phyloP scores from a whole-genome alignment of 2,113 vertebrate genomes.

The Phrynosoma platyrhinos region DNA sequence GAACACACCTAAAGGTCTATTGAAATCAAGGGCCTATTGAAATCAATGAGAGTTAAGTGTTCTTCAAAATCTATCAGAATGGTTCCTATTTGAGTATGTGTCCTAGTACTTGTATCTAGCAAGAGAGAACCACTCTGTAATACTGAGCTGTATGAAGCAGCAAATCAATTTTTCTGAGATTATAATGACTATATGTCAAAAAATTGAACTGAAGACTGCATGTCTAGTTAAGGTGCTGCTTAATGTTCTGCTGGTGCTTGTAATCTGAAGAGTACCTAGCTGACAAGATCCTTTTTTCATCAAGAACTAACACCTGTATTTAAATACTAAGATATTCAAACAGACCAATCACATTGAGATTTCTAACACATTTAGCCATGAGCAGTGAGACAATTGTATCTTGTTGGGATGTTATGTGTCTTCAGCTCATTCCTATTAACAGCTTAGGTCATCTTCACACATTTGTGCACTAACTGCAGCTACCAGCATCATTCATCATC shows the following conservation, averaged over 20 bases:
- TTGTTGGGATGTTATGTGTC: not conserved
- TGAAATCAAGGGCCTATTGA: not conserved
- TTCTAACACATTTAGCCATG: not conserved
- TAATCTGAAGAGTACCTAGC: not conserved
- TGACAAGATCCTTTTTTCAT: not conserved
- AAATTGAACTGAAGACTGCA: not conserved
- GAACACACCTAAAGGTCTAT: not conserved
- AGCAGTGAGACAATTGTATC: not conserved
- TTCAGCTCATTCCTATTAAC: slow-evolving; percentile 10
- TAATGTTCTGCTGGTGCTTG: not conserved
- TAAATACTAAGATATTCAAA: not conserved
- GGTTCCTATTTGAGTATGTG: not conserved
- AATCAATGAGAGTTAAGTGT: not conserved
- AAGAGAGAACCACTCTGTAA: slow-evolving; percentile 2
- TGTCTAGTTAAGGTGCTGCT: not conserved
- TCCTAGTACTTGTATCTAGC: slow-evolving; percentile 18
- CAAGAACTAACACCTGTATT: not conserved
- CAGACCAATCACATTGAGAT: not conserved
- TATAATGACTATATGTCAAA: not conserved
- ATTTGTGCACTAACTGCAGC: slow-evolving; percentile 7
- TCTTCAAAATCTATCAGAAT: not conserved
- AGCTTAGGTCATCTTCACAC: not conserved
- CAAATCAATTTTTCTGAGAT: slow-evolving; percentile 29
- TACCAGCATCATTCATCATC: not conserved
- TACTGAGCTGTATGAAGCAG: slow-evolving; percentile 29